A percentile compares a stretch with the other conserved stretches of the same genome.
These are phyloP conservation scores for Micrastur ruficollis DNA, from an alignment of 2,797 vertebrate species.

Conservation along the genomic window DNA sequence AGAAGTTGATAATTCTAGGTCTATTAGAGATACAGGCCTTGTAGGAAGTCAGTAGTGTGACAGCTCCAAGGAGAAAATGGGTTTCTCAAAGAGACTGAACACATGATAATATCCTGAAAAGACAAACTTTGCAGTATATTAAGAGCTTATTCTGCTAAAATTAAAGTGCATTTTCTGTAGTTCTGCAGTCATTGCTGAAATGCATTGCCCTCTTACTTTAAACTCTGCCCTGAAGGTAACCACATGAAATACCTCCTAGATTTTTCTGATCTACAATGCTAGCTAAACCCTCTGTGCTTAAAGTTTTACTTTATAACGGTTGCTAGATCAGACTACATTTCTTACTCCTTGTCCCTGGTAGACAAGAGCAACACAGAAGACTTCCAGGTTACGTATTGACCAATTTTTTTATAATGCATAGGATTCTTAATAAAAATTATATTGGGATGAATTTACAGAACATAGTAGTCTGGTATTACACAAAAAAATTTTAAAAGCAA, in stretches of 20 bases:
- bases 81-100: not conserved
- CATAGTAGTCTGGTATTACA: not conserved
- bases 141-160: not conserved
- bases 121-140: not conserved
- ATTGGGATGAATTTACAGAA: not conserved
- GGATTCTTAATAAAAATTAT: not conserved
- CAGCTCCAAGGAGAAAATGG: not conserved
- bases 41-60: not conserved
- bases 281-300: not conserved
- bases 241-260: not conserved
- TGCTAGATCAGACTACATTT: not conserved
- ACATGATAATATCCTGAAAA: not conserved
- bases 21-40: not conserved
- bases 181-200: not conserved
- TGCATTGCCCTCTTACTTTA: not conserved
- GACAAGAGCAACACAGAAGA: not conserved
- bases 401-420: not conserved
- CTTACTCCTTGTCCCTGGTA: not conserved
- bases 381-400: not conserved
- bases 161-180: not conserved
- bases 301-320: not conserved
- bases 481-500: not conserved
- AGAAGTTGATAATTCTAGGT: not conserved
- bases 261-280: not conserved
- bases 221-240: not conserved